These are phyloP conservation scores for Maniola jurtina DNA, from an alignment of 1,140 invertebrate species.

Conservation along the genomic window DNA sequence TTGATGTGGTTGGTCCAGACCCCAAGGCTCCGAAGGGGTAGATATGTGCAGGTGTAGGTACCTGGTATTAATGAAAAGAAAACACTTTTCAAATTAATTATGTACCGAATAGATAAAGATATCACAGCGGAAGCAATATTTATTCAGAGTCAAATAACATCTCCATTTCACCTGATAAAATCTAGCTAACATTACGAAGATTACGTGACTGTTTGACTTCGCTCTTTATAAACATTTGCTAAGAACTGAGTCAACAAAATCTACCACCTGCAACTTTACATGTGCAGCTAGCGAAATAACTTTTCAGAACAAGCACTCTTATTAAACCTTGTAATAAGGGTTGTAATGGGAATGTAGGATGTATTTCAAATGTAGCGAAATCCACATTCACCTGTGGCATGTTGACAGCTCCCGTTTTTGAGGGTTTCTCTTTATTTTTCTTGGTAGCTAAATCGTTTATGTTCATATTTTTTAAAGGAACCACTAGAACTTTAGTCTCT, in stretches of 20 bases:
- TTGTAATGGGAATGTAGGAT: conserved; percentile 14
- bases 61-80: no score
- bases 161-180: conserved; percentile 51
- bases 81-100: neutral
- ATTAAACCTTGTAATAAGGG: conserved; percentile 12
- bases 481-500: neutral
- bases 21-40: no score
- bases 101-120: neutral
- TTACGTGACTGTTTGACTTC: conserved; percentile 51
- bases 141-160: conserved; percentile 38
- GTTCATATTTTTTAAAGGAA: conserved; percentile 36
- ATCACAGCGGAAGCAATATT: conserved; percentile 15
- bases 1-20: no score
- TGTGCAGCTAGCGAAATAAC: conserved; percentile 15
- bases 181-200: conserved; percentile 48
- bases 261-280: conserved; percentile 36
- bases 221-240: conserved; percentile 58
- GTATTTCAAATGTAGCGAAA: conserved; percentile 12
- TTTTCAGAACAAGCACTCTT: conserved; percentile 6
- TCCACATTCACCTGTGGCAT: conserved; percentile 41
- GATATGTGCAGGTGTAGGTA: no score
- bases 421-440: conserved; percentile 50
- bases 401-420: conserved; percentile 60
- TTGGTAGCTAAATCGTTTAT: conserved; percentile 44
- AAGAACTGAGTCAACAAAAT: conserved; percentile 51